Evolutionary conservation across 1,140 invertebrate species (phyloP).

Genomic region (Semibalanus balanoides): DNA sequence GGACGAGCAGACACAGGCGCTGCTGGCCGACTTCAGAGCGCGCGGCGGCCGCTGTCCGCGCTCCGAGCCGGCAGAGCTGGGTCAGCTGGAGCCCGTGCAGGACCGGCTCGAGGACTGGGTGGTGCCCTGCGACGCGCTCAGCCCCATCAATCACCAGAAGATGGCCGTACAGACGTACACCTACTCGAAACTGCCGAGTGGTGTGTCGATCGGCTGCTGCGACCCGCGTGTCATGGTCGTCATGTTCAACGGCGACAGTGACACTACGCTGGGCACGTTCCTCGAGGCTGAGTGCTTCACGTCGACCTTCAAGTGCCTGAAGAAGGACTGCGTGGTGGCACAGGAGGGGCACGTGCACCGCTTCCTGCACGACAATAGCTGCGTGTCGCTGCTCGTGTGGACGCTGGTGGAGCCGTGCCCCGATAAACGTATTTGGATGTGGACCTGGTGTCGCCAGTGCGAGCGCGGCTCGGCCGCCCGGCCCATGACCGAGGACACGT

Average conservation of each 20-base stretch:
- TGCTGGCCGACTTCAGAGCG: conserved; percentile 72
- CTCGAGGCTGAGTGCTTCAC: conserved; percentile 83
- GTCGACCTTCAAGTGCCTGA: conserved; percentile 62
- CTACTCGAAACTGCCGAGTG: not conserved
- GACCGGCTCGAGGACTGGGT: conserved; percentile 15
- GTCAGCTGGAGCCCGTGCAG: not conserved
- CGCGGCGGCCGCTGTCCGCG: conserved; percentile 45
- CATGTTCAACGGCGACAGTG: conserved; percentile 73
- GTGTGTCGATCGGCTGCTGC: not conserved
- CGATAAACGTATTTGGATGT: conserved; percentile 57
- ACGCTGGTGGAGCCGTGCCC: conserved; percentile 27
- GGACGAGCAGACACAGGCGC: conserved; percentile 44
- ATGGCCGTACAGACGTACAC: not conserved
- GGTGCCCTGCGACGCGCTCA: conserved; percentile 13
- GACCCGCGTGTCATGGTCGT: not conserved
- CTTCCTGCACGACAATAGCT: conserved; percentile 62
- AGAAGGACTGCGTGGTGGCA: conserved; percentile 47
- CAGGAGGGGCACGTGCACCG: conserved; percentile 78
- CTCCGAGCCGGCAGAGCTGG: not conserved
- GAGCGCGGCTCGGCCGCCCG: conserved; percentile 51
- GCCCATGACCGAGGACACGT: conserved; percentile 62
- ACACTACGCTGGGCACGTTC: conserved; percentile 88
- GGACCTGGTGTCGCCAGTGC: conserved; percentile 69
- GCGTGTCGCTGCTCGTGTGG: conserved; percentile 49
- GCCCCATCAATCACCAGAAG: not conserved